Conservation (phyloP, 2,113 vertebrate species). For the Hippocampus zosterae region DNA sequence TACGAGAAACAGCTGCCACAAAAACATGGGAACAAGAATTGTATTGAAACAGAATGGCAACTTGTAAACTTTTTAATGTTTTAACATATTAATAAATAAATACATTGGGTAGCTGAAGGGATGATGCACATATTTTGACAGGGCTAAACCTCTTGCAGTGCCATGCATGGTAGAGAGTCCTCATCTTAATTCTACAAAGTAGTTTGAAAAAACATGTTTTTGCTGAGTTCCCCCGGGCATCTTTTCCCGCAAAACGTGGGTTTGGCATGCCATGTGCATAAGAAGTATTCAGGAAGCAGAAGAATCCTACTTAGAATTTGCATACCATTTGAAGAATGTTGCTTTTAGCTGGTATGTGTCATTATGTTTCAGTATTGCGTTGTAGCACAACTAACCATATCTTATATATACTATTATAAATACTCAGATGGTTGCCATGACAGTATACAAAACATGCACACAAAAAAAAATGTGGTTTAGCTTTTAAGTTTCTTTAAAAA, state of each 20-base stretch:
- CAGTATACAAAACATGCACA: constrained; percentile 8
- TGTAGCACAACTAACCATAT: constrained; percentile 14
- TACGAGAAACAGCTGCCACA: too few species aligned
- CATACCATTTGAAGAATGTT: background rate
- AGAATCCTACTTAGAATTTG: background rate
- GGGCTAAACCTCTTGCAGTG: too few species aligned
- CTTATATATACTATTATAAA: too few species aligned
- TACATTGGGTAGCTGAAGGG: too few species aligned
- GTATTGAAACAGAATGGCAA: too few species aligned
- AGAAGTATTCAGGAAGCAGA: too few species aligned
- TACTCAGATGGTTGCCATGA: constrained; percentile 19
- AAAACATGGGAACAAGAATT: too few species aligned
- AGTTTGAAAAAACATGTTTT: background rate
- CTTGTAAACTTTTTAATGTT: too few species aligned
- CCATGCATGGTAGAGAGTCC: too few species aligned
- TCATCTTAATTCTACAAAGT: background rate
- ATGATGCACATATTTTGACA: too few species aligned
- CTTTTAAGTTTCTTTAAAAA: constrained; percentile 8
- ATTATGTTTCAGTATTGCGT: constrained; percentile 16
- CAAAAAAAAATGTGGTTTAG: constrained; percentile 10
- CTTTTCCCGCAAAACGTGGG: background rate
- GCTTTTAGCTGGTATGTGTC: background rate
- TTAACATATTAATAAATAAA: too few species aligned
- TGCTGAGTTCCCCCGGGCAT: background rate
- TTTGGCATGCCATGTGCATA: too few species aligned